A percentile compares a stretch with the other conserved stretches of the same genome.
phyloP scores from a whole-genome alignment of 1,140 invertebrate genomes.

The Heterodera schachtii region DNA sequence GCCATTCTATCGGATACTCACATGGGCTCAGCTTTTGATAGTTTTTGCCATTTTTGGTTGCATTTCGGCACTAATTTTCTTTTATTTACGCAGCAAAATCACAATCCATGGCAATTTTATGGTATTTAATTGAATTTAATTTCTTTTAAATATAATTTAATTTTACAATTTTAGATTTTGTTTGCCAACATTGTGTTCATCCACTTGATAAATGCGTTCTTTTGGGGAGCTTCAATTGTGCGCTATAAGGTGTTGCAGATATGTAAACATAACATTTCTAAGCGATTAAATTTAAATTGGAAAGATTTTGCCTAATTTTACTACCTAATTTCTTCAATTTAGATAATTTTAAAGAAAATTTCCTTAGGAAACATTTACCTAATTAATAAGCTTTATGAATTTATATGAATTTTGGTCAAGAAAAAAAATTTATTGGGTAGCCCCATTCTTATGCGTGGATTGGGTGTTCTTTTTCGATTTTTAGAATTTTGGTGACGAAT shows the following conservation, averaged over 20 bases:
- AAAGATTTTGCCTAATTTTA: too few species aligned
- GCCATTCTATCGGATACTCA: not conserved
- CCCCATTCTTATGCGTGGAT: too few species aligned
- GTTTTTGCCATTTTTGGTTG: not conserved
- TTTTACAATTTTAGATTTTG: not conserved
- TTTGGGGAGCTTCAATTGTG: not conserved
- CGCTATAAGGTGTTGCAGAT: not conserved
- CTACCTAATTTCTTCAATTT: too few species aligned
- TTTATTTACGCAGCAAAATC: not conserved
- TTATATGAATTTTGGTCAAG: too few species aligned
- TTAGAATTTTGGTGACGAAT: too few species aligned
- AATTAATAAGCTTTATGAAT: too few species aligned
- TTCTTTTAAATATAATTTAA: not conserved
- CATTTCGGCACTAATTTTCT: not conserved
- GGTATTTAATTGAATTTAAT: not conserved
- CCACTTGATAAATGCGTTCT: not conserved
- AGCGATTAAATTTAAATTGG: too few species aligned
- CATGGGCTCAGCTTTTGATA: not conserved
- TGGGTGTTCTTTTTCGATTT: too few species aligned
- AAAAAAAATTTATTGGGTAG: too few species aligned
- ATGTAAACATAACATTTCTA: too few species aligned
- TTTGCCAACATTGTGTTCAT: not conserved
- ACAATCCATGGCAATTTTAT: not conserved
- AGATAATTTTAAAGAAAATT: too few species aligned
- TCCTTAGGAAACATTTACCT: too few species aligned